Evolutionary conservation across 2,888 invertebrate species (phyloP).

Genomic region (Acleris emargana): DNA sequence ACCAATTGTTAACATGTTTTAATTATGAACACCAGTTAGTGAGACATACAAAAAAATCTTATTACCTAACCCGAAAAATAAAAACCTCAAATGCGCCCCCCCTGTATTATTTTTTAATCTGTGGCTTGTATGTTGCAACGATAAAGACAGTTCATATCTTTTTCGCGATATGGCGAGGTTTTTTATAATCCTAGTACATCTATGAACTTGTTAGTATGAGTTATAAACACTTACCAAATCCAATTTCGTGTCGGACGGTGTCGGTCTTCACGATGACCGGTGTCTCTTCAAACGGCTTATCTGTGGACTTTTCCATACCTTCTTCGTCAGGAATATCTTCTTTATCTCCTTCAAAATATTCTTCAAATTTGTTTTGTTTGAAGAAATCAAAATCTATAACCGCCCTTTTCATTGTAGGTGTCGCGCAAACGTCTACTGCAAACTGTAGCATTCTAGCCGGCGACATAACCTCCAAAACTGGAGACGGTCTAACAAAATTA

Average conservation of each 20-base stretch:
- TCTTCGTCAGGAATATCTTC: constrained; percentile 40
- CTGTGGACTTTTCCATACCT: constrained; percentile 5
- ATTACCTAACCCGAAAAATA: no score
- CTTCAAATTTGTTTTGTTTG: constrained; percentile 65
- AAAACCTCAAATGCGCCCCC: no score
- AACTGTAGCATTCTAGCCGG: constrained; percentile 78
- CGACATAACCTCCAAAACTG: constrained; percentile 69
- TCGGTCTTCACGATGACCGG: constrained; percentile 68
- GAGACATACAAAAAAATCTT: no score
- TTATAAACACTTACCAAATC: constrained; percentile 65
- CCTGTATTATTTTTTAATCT: no score
- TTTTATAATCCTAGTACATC: background rate
- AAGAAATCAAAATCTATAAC: constrained; percentile 75
- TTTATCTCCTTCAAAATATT: constrained; percentile 56
- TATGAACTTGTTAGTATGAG: background rate
- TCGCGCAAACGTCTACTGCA: constrained; percentile 65
- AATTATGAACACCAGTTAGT: no score
- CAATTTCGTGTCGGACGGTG: constrained; percentile 76
- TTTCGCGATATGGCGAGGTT: background rate
- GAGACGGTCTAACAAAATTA: constrained; percentile 70
- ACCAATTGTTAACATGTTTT: no score
- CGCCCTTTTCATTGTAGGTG: constrained; percentile 78
- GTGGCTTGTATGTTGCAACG: no score
- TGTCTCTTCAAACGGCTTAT: constrained; percentile 55
- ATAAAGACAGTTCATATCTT: no score